phyloP scores from a whole-genome alignment of 1,140 invertebrate genomes.

The Protaetia brevitarsis region DNA sequence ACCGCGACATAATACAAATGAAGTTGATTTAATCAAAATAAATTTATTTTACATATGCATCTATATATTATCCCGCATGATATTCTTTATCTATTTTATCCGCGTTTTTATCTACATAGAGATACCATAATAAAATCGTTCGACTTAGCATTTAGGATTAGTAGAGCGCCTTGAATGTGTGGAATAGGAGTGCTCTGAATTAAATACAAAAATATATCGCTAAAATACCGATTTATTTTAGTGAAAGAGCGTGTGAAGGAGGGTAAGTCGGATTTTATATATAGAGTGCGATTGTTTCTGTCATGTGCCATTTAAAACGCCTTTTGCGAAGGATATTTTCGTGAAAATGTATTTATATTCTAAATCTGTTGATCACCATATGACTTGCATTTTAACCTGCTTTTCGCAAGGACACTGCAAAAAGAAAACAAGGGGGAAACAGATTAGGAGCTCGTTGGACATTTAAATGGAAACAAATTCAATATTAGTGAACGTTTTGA shows the following conservation, averaged over 20 bases:
- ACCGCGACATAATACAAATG: no score
- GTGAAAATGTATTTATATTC: background rate
- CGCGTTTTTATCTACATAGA: background rate
- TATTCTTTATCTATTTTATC: background rate
- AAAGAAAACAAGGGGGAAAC: background rate
- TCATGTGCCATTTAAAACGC: no score
- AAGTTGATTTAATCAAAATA: background rate
- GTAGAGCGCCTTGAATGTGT: background rate
- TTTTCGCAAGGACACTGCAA: background rate
- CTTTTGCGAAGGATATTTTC: background rate
- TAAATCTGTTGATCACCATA: background rate
- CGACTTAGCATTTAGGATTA: background rate
- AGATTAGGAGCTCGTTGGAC: background rate
- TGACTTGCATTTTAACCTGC: background rate
- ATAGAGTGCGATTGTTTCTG: background rate
- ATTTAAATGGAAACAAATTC: conserved; percentile 16
- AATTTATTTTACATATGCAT: background rate
- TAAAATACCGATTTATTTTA: no score
- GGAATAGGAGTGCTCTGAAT: background rate
- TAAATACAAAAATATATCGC: no score
- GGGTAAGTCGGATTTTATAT: background rate
- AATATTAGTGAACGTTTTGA: no score
- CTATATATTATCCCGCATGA: background rate
- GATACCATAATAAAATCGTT: conserved; percentile 8
- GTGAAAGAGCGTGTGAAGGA: no score